phyloP scores from a whole-genome alignment of 2,113 vertebrate genomes.

The Glaucomys volans region DNA sequence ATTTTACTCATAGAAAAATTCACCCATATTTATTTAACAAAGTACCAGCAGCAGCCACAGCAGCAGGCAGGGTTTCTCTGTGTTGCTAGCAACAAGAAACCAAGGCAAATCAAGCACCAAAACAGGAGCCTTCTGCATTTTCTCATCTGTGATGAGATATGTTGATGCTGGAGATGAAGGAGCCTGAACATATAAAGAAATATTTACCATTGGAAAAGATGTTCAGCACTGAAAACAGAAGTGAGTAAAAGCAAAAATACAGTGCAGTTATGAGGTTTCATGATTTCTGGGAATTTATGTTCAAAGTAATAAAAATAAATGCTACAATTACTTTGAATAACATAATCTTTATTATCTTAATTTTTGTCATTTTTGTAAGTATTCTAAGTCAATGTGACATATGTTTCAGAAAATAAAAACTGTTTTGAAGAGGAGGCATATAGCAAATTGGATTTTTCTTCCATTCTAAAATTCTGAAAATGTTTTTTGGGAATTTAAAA shows the following conservation, averaged over 20 bases:
- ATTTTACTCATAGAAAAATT: constrained; percentile 53
- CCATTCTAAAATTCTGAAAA: constrained; percentile 20
- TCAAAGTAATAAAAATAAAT: neutral
- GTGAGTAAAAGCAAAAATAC: neutral
- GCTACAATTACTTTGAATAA: neutral
- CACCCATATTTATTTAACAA: constrained; percentile 74
- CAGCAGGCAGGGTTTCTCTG: constrained; percentile 53
- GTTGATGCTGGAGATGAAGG: constrained; percentile 36
- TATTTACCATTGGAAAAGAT: constrained; percentile 50
- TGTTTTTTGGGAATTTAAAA: neutral
- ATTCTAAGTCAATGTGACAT: neutral
- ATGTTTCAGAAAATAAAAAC: neutral
- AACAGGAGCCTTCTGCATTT: constrained; percentile 75
- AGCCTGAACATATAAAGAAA: neutral
- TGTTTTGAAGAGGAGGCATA: neutral
- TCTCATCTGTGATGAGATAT: constrained; percentile 66
- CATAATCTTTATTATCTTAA: neutral
- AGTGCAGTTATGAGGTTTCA: too few species aligned
- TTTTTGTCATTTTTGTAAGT: neutral
- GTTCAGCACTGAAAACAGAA: neutral
- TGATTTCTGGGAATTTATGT: neutral
- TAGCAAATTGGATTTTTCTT: neutral
- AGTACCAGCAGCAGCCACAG: neutral
- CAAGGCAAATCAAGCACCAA: neutral
- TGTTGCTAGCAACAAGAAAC: constrained; percentile 83